phyloP scores from a whole-genome alignment of 2,888 invertebrate genomes.

The Stenotaenia linearis region DNA sequence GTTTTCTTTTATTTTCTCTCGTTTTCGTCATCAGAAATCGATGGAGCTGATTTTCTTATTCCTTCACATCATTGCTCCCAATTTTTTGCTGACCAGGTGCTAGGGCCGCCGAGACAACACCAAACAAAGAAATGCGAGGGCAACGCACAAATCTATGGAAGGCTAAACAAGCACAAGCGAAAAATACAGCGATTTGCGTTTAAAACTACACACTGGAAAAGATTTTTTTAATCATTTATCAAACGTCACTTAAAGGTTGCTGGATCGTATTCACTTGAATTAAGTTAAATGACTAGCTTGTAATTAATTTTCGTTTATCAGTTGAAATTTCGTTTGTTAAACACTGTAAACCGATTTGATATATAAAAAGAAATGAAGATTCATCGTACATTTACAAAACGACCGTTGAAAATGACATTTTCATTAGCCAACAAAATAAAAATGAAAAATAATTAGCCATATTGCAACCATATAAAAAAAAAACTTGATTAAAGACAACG shows the following conservation, averaged over 20 bases:
- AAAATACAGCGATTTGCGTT: neutral
- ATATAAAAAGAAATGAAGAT: neutral
- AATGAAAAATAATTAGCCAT: neutral
- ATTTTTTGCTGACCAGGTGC: neutral
- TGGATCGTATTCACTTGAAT: neutral
- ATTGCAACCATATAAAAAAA: neutral
- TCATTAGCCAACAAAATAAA: neutral
- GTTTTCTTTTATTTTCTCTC: neutral
- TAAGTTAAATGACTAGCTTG: neutral
- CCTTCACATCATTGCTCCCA: neutral
- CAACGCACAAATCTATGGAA: neutral
- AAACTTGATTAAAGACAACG: neutral
- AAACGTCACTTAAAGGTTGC: neutral
- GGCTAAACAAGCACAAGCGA: neutral
- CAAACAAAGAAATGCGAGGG: neutral
- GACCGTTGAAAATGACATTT: neutral
- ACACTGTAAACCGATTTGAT: neutral
- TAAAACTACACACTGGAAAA: neutral
- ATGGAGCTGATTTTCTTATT: neutral
- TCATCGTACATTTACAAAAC: neutral
- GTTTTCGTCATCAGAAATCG: neutral
- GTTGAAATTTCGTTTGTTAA: neutral
- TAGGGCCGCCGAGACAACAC: neutral
- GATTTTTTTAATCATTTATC: neutral
- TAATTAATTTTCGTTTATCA: neutral